Conservation (phyloP, 2,797 vertebrate genomes). For the Cheirogaleus major region DNA sequence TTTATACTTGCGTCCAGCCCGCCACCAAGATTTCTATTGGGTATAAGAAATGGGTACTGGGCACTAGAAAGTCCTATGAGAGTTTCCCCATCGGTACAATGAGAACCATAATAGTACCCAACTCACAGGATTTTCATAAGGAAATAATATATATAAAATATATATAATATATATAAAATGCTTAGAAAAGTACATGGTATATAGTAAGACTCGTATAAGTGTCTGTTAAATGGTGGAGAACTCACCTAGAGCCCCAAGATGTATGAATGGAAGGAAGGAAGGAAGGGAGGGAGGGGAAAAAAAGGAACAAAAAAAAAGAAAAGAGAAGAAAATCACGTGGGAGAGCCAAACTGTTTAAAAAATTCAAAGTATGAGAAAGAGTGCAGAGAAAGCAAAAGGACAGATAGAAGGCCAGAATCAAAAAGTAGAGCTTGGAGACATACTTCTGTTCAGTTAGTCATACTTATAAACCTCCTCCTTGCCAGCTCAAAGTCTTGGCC, state of each 20-base stretch:
- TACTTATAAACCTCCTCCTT: not conserved
- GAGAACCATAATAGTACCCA: not conserved
- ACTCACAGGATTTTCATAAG: not conserved
- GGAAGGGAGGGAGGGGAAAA: not conserved
- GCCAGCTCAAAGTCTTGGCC: not conserved
- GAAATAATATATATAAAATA: not conserved
- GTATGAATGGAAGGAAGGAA: not conserved
- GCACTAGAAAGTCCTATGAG: not conserved
- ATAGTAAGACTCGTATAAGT: not conserved
- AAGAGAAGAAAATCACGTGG: not conserved
- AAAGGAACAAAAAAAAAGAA: not conserved
- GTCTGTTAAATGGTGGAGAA: not conserved
- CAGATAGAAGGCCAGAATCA: not conserved
- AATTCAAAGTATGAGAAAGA: not conserved
- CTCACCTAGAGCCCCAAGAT: not conserved
- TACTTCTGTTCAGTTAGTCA: not conserved
- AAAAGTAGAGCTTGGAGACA: not conserved
- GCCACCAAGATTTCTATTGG: not conserved
- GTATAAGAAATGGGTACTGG: not conserved
- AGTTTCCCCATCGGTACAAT: not conserved
- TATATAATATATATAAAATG: not conserved
- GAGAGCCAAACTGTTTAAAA: not conserved
- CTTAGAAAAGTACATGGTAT: not conserved
- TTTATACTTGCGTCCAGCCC: not conserved
- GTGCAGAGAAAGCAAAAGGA: not conserved